Evolutionary conservation across 1,140 invertebrate species (phyloP), one percentile per base, ranked within the genome.

Genomic region (Drosophila mauritiana): DNA sequence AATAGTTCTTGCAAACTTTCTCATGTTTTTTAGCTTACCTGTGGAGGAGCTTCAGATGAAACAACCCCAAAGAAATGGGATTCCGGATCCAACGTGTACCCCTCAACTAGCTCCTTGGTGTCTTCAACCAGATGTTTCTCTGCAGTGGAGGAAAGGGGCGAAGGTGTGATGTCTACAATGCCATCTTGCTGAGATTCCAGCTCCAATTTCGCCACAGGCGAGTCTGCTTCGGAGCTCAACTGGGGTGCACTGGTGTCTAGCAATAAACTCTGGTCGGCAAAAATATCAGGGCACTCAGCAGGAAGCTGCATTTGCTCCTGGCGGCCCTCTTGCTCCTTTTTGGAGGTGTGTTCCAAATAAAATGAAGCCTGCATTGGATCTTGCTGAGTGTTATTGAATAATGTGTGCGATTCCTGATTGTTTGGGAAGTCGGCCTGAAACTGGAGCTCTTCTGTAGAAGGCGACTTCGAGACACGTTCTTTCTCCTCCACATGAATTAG

Each of bases 281-380:
- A 78, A 17, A 42, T 51, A 42, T 53, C 40, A 4, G 46, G 40
- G 22, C n/a, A n/a, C n/a, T 78, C 42, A 1, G 13, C 20, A 1
- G 51, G 64, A 27, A 48, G 49, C 13, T 48, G 49, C 15, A 48
- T 42, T 13, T 6, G 36, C 12, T 56, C 34, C 0, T 43, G 65
- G 15, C 77, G 34, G 3, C 22, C 39, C 7, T 31, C 31, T 5
- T 56, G 57, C 3, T 73, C 67, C 51, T 86, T 85, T 11, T 55
- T 68, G 13, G 84, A 88, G 7, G 80, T 85, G 49, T 91, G 80
- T 37, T 91, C 85, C 15, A 90, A 17, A 27, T 91, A 91, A 27
- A 90, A 78, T 2, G 90, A 91, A n/a, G 90, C 85, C 63, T 90
- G 85, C 90, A 91, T 91, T 15, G 76, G 84, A 52, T 88, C 79